Base-by-base conservation (phyloP, 2,797 vertebrate species). In the Urocyon cinereoargenteus region DNA sequence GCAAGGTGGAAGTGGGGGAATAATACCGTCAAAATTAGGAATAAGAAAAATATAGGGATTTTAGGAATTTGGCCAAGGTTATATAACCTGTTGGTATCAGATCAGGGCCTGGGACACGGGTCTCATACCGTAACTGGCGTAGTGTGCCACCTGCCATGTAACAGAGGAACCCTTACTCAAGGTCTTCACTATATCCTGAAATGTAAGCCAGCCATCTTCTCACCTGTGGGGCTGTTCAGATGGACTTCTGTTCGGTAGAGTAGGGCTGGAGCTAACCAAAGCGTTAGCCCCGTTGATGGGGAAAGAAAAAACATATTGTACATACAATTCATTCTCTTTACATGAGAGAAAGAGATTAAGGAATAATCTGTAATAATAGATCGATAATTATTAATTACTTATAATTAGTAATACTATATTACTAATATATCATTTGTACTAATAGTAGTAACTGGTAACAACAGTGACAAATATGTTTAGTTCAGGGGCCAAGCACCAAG, bases 41-140 rank as follows among this genome's bases (percentile, higher is more conserved):
- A 36, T 90, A n/a, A 93, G 79, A 66, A 93, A 92, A 95, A 75
- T 14, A 82, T 21, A 73, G 10, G 9, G 8, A 81, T 59, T 83
- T 95, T 21, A 88, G n/a, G 28, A 96, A 96, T 77, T n/a, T 89
- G 73, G 45, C 22, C 28, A 82, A 55, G 18, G 5, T 55, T 12
- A 4, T 36, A 1, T 31, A 92, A 26, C 13, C 66, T 55, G 6
- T 34, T 51, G 31, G 2, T 75, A 24, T 11, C 40, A 79, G 61
- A 85, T 31, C 9, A 10, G 57, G 68, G 28, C 10, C 62, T 34
- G 15, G 31, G 40, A 79, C 0, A 1, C 12, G 14, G 57, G 24
- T 82, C 66, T 91, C 7, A 2, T 12, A 16, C 34, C 7, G 2
- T 49, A 53, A 12, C 53, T 87, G 6, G 26, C 5, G 1, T 5